Base-by-base conservation (phyloP, 2,888 invertebrate genomes). In the Trichogramma evanescens region DNA sequence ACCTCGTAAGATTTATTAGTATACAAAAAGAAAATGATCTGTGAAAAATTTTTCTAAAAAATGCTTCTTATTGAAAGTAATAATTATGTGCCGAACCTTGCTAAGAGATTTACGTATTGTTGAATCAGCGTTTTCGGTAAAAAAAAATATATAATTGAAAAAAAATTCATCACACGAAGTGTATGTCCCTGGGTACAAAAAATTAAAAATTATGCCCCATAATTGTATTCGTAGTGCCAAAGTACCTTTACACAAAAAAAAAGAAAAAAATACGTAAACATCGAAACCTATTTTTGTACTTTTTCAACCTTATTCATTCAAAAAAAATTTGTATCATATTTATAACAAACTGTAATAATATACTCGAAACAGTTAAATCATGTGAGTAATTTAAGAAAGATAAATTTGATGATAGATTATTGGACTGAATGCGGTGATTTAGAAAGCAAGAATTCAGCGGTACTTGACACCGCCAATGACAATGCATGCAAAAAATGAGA, bases 191-290 rank as follows among this genome's bases (percentile, higher is more conserved):
- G 6, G 2, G 13, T 40, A 55, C 6, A n/a, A 9, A 50, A 40
- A 44, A 56, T 50, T 42, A 9, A 58, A 55, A 52, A 45, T 48
- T 4, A 50, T 42, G 43, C 50, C 54, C 53, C 53, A n/a, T 54
- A 52, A 40, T 55, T 38, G 59, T 61, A 61, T 61, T 63, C 56
- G 42, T 59, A 64, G 63, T 64, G 63, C 63, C 63, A 64, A 63
- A 61, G 55, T 63, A 64, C 63, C 59, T 61, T 56, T n/a, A 13
- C 13, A 13, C 13, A 13, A 13, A 13, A 13, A 13, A 13, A 13
- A 13, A 13, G 2, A 13, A 13, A 13, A 1, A 13, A 56, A 56
- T 54, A 59, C 57, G 44, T 60, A 59, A 55, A 57, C 54, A 40
- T 58, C 45, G 38, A 61, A 51, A 64, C 51, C 43, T 64, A 64